Base-by-base conservation (phyloP, 2,888 invertebrate species). In the Epistrophe grossulariae region DNA sequence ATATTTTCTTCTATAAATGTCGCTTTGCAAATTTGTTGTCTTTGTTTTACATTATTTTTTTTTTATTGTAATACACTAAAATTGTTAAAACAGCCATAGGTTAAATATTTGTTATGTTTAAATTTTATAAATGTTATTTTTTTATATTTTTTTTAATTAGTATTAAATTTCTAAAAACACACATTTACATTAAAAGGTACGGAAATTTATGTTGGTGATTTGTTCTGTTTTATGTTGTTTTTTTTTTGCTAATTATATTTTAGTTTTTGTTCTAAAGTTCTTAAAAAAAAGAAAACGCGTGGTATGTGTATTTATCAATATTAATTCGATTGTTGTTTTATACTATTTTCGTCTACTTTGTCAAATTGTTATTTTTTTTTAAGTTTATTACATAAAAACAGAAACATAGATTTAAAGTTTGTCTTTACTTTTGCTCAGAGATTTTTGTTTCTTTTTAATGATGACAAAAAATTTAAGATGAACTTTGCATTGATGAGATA, bases 151-250 rank as follows among this genome's bases (percentile, higher is more conserved):
- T 17, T 28, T 31, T 35, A 66, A 45, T 72, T 57, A 59, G 78
- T 79, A 45, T 79, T 70, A 79, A 60, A 77, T 77, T 52, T 79
- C 77, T 80, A 84, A 82, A 87, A 83, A 88, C 88, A 88, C 83
- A 88, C 84, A 88, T 77, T 70, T 80, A 84, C 88, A 88, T 84
- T 88, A 38, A 88, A 88, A 88, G 88, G 88, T 88, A 88, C 88
- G 80, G 83, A 88, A 84, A 80, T 88, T 84, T 77, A 84, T 84
- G 62, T 79, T 79, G 70, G 73, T 80, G 79, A 71, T 84, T 79
- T 76, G 43, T 76, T 71, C 13, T 78, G 43, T 62, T 70, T 59
- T 73, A 17, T 60, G 9, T 62, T 31, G 13, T 10, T 19, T 19
- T 11, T 19, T 50, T 6, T 68, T 48, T 45, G 24, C 52, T 66